Evolutionary conservation across 2,113 vertebrate genomes (phyloP).

Genomic region (Hypanus sabinus): DNA sequence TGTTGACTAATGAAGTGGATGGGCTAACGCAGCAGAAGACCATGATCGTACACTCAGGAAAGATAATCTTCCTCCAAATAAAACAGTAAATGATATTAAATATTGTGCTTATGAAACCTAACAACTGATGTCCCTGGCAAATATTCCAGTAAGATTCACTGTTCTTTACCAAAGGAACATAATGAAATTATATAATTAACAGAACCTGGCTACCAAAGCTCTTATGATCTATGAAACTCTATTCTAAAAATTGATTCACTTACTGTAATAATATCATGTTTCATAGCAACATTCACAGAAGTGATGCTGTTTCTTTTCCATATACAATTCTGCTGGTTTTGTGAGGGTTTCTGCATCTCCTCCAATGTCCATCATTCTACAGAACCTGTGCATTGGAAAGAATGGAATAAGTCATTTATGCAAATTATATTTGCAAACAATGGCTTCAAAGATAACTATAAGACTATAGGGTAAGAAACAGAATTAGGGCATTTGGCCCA

Average conservation of each 20-base stretch:
- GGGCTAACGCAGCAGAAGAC: too few species aligned
- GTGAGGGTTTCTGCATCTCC: constrained; percentile 40
- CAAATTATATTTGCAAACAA: background rate
- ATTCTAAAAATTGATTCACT: constrained; percentile 25
- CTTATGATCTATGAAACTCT: background rate
- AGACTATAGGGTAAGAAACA: too few species aligned
- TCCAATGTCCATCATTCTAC: constrained; percentile 40
- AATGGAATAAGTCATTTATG: background rate
- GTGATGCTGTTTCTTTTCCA: constrained; percentile 54
- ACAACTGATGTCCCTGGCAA: background rate
- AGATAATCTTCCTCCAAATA: too few species aligned
- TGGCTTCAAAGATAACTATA: too few species aligned
- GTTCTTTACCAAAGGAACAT: background rate
- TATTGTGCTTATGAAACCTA: too few species aligned
- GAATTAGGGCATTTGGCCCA: too few species aligned
- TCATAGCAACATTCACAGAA: constrained; percentile 77
- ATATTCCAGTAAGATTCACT: background rate
- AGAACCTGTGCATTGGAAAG: background rate
- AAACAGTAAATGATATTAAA: background rate
- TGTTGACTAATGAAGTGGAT: too few species aligned
- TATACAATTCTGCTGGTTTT: constrained; percentile 45
- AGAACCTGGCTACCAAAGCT: background rate
- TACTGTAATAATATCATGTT: constrained; percentile 60
- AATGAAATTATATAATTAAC: background rate
- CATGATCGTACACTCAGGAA: too few species aligned